These are phyloP conservation scores for Climacteris rufus DNA, from an alignment of 2,113 vertebrate genomes.

Conservation along the genomic window DNA sequence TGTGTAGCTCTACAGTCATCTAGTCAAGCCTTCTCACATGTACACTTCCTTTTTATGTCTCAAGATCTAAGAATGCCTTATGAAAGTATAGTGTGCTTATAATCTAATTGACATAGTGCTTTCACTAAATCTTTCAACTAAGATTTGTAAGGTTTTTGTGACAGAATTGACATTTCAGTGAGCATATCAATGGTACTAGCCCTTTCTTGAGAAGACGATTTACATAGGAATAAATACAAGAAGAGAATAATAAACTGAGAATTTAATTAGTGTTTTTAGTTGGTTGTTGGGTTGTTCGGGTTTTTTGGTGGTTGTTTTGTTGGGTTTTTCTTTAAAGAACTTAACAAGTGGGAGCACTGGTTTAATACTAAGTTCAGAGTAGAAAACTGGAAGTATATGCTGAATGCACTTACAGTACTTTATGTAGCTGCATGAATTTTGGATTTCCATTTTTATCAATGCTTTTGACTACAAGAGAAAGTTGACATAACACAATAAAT, in stretches of 20 bases:
- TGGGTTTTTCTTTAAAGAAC: not conserved
- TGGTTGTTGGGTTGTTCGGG: fast-evolving
- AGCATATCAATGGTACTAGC: not conserved
- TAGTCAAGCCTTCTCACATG: not conserved
- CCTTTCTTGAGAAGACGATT: not conserved
- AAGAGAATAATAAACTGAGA: not conserved
- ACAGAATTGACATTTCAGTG: not conserved
- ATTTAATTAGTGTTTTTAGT: not conserved
- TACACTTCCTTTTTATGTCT: not conserved
- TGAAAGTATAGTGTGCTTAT: not conserved
- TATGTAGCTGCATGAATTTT: not conserved
- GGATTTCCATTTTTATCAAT: not conserved
- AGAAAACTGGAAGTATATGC: not conserved
- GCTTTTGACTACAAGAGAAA: not conserved
- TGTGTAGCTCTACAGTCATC: not conserved
- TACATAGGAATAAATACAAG: not conserved
- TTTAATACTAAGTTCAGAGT: not conserved
- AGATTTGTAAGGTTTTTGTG: not conserved
- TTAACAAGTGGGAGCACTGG: not conserved
- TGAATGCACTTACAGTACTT: not conserved
- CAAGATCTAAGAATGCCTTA: not conserved
- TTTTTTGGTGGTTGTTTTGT: not conserved
- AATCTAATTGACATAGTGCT: not conserved
- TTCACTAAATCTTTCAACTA: not conserved
- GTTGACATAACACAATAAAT: not conserved